A percentile compares a stretch with the other conserved stretches of the same genome.
These are phyloP conservation scores for Agonopterix heracliana DNA, from an alignment of 2,888 invertebrate genomes.

Conservation along the genomic window DNA sequence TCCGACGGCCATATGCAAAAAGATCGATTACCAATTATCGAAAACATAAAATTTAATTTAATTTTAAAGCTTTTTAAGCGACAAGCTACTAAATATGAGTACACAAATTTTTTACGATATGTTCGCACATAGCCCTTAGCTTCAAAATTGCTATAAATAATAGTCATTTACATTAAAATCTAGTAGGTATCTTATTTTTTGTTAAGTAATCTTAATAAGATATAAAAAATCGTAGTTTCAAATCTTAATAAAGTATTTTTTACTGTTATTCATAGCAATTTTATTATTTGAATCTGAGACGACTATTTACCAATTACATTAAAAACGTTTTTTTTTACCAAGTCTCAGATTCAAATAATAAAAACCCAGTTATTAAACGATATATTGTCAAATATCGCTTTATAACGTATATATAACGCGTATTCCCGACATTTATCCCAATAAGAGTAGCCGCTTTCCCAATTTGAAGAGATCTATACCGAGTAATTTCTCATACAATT, in stretches of 20 bases:
- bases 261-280: background rate
- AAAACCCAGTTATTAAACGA: background rate
- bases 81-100: too few relatives aligned
- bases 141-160: constrained; percentile 5
- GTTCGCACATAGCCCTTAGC: constrained; percentile 11
- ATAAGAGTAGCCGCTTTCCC: too few relatives aligned
- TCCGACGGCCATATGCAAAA: constrained; percentile 15
- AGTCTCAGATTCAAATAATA: background rate
- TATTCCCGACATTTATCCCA: too few relatives aligned
- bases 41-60: background rate
- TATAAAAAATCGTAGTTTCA: background rate
- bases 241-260: background rate
- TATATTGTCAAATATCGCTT: too few relatives aligned
- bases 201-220: background rate
- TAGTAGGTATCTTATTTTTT: too few relatives aligned
- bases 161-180: background rate
- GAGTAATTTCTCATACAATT: too few relatives aligned
- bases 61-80: background rate
- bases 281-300: background rate
- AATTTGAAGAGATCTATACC: too few relatives aligned
- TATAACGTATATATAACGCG: too few relatives aligned
- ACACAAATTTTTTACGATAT: background rate
- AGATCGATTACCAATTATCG: background rate
- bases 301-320: background rate
- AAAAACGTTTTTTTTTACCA: background rate